Conservation (phyloP, 92 coral and sea anemone genomes). For the Parazoanthus swiftii region DNA sequence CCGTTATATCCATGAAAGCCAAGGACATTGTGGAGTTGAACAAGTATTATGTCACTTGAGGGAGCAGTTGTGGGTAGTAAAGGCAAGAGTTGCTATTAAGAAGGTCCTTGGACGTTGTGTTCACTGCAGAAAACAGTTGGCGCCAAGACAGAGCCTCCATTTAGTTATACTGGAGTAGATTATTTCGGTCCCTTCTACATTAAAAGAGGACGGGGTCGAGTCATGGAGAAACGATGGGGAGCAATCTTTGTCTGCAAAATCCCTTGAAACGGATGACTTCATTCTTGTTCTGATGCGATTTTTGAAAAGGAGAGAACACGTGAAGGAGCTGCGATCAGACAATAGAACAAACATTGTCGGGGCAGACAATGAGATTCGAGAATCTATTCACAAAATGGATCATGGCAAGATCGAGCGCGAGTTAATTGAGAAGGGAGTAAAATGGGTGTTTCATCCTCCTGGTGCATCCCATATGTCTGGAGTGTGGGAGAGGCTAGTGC, state of each 20-base stretch:
- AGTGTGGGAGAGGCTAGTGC: conserved; percentile 65
- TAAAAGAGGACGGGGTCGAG: too few relatives aligned
- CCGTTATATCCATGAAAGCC: conserved; percentile 25
- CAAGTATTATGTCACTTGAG: conserved; percentile 43
- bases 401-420: too few relatives aligned
- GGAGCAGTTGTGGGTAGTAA: conserved; percentile 51
- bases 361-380: too few relatives aligned
- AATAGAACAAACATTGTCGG: too few relatives aligned
- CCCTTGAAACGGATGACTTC: conserved; percentile 24
- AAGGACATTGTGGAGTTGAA: conserved; percentile 61
- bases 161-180: background rate
- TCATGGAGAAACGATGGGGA: too few relatives aligned
- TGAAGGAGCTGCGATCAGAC: conserved; percentile 30
- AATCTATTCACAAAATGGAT: too few relatives aligned
- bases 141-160: conserved; percentile 1
- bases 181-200: conserved; percentile 31
- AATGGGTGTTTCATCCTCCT: conserved; percentile 40
- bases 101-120: conserved; percentile 41
- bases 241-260: conserved; percentile 3
- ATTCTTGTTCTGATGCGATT: conserved; percentile 9
- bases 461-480: conserved; percentile 69
- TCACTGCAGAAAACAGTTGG: conserved; percentile 43
- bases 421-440: too few relatives aligned
- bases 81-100: conserved; percentile 52
- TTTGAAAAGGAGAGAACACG: conserved; percentile 45